phyloP scores from a whole-genome alignment of 2,888 invertebrate genomes.

The Acanthosepion lycidas region DNA sequence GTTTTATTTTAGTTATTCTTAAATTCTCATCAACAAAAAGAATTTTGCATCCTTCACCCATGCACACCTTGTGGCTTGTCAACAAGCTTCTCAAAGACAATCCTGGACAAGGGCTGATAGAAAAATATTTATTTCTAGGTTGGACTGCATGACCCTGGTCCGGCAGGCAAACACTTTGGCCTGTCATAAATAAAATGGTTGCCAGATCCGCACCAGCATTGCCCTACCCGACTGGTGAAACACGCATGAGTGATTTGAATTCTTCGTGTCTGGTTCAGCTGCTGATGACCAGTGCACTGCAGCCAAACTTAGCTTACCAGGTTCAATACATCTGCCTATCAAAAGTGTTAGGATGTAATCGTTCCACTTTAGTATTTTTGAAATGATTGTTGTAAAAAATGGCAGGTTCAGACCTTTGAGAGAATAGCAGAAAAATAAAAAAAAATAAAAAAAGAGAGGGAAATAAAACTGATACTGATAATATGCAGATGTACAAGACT shows the following conservation, averaged over 20 bases:
- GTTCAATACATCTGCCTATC: neutral
- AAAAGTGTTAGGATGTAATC: neutral
- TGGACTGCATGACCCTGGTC: neutral
- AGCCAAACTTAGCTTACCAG: constrained; percentile 4
- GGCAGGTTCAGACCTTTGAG: no score
- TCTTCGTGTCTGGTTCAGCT: neutral
- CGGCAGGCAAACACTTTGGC: neutral
- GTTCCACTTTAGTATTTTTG: neutral
- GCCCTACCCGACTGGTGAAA: neutral
- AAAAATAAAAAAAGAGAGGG: no score
- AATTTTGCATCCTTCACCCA: neutral
- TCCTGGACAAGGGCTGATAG: neutral
- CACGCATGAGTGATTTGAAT: neutral
- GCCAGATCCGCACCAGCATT: neutral
- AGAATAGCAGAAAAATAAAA: no score
- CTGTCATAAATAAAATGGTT: neutral
- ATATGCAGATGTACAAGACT: no score
- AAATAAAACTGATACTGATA: no score
- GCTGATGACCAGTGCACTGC: constrained; percentile 18
- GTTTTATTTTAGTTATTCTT: no score
- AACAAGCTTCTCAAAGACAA: neutral
- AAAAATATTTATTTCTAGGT: neutral
- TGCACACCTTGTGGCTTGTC: neutral
- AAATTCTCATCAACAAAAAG: no score
- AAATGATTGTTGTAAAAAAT: neutral